Conservation (phyloP, 2,113 vertebrate species). For the Hipposideros armiger region DNA sequence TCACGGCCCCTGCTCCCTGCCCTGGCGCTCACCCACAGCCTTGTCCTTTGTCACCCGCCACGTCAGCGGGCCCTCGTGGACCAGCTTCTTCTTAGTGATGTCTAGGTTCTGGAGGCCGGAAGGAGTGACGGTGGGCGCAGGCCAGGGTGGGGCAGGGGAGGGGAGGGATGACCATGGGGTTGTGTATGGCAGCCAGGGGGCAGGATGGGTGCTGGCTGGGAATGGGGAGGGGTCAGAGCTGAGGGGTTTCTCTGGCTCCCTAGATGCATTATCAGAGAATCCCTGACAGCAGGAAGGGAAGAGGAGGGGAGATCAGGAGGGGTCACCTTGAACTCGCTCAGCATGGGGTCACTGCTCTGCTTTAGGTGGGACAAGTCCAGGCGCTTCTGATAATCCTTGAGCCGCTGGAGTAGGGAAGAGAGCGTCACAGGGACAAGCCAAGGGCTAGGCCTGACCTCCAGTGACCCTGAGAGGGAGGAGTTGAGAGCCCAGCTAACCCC, state of each 20-base stretch:
- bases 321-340: slow-evolving; percentile 90
- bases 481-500: not conserved
- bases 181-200: not conserved
- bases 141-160: not conserved
- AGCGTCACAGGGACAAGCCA: not conserved
- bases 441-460: not conserved
- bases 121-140: not conserved
- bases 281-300: not conserved
- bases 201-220: not conserved
- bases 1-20: rapidly evolving
- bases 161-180: not conserved
- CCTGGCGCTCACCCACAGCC: slow-evolving; percentile 88
- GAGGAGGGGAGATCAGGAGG: too few relatives aligned
- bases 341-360: slow-evolving; percentile 91
- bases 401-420: slow-evolving; percentile 84
- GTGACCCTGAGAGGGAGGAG: not conserved
- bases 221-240: not conserved
- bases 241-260: not conserved
- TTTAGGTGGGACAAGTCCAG: slow-evolving; percentile 93
- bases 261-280: not conserved
- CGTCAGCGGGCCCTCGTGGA: slow-evolving; percentile 91
- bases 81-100: slow-evolving; percentile 90
- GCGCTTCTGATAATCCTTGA: slow-evolving; percentile 94
- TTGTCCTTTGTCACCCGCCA: slow-evolving; percentile 95
- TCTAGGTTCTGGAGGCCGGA: slow-evolving; percentile 89